Evolutionary conservation across 2,113 vertebrate species (phyloP), one percentile per base, ranked within the genome.

Genomic region (Acrocephalus arundinaceus): DNA sequence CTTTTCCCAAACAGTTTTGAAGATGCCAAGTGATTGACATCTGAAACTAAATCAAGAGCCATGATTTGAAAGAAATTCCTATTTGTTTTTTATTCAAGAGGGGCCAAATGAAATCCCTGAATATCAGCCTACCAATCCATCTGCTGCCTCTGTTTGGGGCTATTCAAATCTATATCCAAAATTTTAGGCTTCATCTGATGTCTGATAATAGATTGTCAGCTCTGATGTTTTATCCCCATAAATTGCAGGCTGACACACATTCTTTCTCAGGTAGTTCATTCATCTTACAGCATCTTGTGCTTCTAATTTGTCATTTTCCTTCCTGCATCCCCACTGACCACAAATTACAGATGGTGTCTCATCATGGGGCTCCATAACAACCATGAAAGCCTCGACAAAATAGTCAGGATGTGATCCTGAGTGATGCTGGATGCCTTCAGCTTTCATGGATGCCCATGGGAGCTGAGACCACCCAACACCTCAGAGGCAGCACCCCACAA

Each of bases 301-400:
- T 96, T 87, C 94, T 97, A 96, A 96, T 97, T 97, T 96, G 90
- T 95, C 92, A 90, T 90, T 97, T 96, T 94, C 65, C 88, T 90
- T 75, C 85, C 76, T 65, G 90, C 79, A 84, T 96, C 85, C 79
- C 88, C 1, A 6, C 76, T 94, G 95, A 96, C 93, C 92, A 92
- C 92, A 94, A 96, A 97, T 96, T 96, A 92, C 92, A 97, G 92
- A 93, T 87, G 92, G 85, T 90, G 55, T 89, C 93, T 94, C 94
- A 94, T 90, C 90, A 75, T 41, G 88, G 92, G 92, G 83, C 68
- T 90, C 68, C 83, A 46, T 24, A 92, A 93, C 92, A 90, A 90
- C 79, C 62, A 81, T 54, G 83, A 94, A 94, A 94, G 37, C 92
- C 72, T 83, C 79, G 45, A 88, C 48, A 71, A 75, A 93, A 86